Evolutionary conservation across 2,888 invertebrate species (phyloP), one percentile per base, ranked within the genome.

Genomic region (Laothoe populi): DNA sequence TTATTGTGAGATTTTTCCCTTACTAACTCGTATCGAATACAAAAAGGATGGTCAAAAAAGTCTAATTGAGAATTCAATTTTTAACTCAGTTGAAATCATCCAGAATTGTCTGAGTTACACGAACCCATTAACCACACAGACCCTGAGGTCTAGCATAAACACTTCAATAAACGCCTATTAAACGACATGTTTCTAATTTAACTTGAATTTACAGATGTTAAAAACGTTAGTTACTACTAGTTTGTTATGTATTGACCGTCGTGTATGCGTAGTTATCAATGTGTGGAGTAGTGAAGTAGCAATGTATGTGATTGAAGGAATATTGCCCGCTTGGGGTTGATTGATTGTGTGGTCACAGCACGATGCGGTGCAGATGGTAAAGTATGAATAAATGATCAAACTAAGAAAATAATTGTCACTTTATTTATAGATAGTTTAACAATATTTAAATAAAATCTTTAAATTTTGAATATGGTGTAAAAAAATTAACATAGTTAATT

Each of bases 111-210:
- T 53, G 31, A 53, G 19, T 53, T 26, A 35, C 31, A 35, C 45
- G 21, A 57, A 57, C 64, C 63, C 66, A 62, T 67, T 72, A 68
- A 72, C 60, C 66, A 46, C 68, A 49, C 49, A 68, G 67, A 60
- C 53, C 53, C 53, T 53, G 31, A 53, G 53, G 53, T 53, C 53
- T 8, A 35, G 35, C 82, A 85, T 89, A 88, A 90, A 88, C 88
- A 89, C 87, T 88, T 87, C 88, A 89, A 89, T 89, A 88, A 89
- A 85, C 76, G 77, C 77, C 83, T 84, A 87, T 88, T 89, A 90
- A 88, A 88, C 83, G 86, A 88, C 88, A 88, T 85, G 88, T 88
- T 88, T 86, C 81, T 84, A 88, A 90, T 90, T 89, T 86, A 88
- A 87, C 83, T 85, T 73, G 79, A 87, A 89, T 90, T 90, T 89